These are phyloP conservation scores for Dinocampus coccinellae DNA, from an alignment of 2,888 invertebrate species.

Conservation along the genomic window DNA sequence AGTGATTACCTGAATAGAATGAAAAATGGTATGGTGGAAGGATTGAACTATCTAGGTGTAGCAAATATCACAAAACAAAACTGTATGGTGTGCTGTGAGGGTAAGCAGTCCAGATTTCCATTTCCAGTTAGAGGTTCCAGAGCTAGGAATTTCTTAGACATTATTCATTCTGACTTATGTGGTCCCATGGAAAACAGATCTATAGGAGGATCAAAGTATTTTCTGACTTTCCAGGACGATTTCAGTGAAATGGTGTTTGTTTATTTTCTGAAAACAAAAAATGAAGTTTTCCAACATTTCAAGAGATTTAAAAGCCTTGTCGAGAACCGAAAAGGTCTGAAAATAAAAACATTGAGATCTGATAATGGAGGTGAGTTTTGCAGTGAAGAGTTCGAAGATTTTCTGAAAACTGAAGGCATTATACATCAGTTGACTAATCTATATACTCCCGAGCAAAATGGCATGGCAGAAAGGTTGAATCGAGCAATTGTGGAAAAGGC, in stretches of 20 bases:
- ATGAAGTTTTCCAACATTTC: conserved; percentile 10
- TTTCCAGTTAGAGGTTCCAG: background rate
- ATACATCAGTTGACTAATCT: conserved; percentile 36
- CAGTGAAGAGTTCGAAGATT: conserved; percentile 10
- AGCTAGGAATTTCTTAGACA: background rate
- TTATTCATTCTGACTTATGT: conserved; percentile 23
- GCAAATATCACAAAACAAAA: background rate
- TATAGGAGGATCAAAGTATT: conserved; percentile 16
- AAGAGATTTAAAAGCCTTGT: background rate
- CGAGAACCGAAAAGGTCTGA: conserved; percentile 1
- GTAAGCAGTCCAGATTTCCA: conserved; percentile 12
- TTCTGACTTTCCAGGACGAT: conserved; percentile 26
- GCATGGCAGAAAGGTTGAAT: conserved; percentile 43
- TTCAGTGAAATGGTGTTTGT: conserved; percentile 6
- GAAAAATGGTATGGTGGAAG: background rate
- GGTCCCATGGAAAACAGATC: conserved; percentile 23
- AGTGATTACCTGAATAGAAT: background rate
- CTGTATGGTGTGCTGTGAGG: background rate
- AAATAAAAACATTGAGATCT: conserved; percentile 23
- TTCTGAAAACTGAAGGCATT: conserved; percentile 35
- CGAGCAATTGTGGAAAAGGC: conserved; percentile 46
- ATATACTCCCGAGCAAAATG: conserved; percentile 45
- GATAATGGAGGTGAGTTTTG: conserved; percentile 24
- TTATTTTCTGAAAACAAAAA: conserved; percentile 21
- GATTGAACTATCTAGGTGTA: background rate